Evolutionary conservation across 1,140 invertebrate species (phyloP).

Genomic region (Ptiloglossa arizonensis): DNA sequence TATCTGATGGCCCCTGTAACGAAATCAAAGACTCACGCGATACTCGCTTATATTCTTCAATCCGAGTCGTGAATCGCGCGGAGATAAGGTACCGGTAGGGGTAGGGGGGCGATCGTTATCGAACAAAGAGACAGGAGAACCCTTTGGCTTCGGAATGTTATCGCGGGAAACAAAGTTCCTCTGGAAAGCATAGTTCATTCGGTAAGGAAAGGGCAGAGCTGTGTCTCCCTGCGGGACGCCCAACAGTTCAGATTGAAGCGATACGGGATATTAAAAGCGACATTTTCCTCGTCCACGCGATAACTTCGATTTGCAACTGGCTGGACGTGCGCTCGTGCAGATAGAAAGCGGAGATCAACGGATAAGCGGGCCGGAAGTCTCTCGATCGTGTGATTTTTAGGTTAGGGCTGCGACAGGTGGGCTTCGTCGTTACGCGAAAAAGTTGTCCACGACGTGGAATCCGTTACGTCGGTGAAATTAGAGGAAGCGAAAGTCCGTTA

Average conservation of each 20-base stretch:
- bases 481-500: background rate
- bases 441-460: background rate
- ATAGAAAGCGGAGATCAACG: constrained; percentile 14
- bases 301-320: constrained; percentile 46
- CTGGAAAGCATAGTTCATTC: constrained; percentile 68
- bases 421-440: background rate
- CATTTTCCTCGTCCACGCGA: constrained; percentile 60
- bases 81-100: constrained; percentile 12
- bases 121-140: constrained; percentile 62
- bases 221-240: constrained; percentile 71
- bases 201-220: constrained; percentile 64
- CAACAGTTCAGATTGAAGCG: constrained; percentile 70
- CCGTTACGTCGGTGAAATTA: constrained; percentile 1
- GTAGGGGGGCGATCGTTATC: constrained; percentile 55
- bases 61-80: constrained; percentile 45
- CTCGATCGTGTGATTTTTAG: background rate
- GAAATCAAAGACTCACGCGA: constrained; percentile 52
- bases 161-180: constrained; percentile 71
- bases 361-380: constrained; percentile 7
- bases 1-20: constrained; percentile 32
- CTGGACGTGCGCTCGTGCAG: background rate
- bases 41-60: constrained; percentile 39
- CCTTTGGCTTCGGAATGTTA: constrained; percentile 68
- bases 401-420: background rate
- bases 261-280: constrained; percentile 74